Base-by-base conservation (phyloP, 1,140 invertebrate genomes). In the Saccostrea echinata region DNA sequence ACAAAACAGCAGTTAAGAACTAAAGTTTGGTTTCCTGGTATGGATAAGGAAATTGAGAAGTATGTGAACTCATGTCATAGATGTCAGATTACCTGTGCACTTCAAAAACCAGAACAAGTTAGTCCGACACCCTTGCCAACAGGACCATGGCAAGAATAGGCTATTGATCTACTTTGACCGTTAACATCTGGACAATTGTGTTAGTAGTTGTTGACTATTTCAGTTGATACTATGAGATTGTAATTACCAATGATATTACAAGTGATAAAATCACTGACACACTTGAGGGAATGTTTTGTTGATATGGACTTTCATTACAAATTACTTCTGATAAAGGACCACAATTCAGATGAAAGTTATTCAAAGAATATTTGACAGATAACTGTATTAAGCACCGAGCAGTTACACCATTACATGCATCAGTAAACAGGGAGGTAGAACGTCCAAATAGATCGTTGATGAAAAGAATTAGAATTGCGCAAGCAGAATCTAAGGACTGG, bases 351-450 rank as follows among this genome's bases (percentile, higher is more conserved):
- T 88, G 84, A 8, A 57, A 87, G 12, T 51, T 80, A 30, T 92
- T 90, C 24, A 8, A 30, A 57, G 11, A 71, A 0, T 90, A 80
- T 61, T 18, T 91, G 24, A 24, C 76, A 53, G 61, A 88, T 13
- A 61, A 85, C 30, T 12, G 84, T 33, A 85, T 85, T 24, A 84
- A 24, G 30, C 61, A 80, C 85, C 52, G 82, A 51, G 35, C 76
- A 81, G 81, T 71, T n/a, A 87, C 88, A 13, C 88, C 90, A n/a
- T 76, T 87, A 27, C 89, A 88, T 57, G 89, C 91, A 18, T 85
- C 88, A 24, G 88, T 86, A n/a, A 92, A 91, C 83, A 89, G 91
- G 1, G 89, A 90, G 61, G 89, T 92, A 0, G 88, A 91, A 87
- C 11, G 90, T n/a, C 85, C 87, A 24, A 92, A 91, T 84, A 12